Evolutionary conservation across 2,888 invertebrate species (phyloP).

Genomic region (Philereme transversata): DNA sequence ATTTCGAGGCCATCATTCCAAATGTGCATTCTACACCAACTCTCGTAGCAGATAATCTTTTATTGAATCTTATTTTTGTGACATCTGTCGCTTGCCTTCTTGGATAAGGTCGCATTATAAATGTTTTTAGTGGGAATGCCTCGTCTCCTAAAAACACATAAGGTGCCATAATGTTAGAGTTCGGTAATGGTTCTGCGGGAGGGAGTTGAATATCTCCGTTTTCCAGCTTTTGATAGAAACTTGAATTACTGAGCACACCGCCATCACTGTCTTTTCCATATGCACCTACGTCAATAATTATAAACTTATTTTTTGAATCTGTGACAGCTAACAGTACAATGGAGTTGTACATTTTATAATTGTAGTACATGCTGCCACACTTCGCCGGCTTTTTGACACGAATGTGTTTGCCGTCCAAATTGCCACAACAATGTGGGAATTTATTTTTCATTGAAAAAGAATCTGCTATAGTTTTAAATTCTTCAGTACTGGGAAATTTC

Average conservation of each 20-base stretch:
- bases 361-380: constrained; percentile 34
- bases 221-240: constrained; percentile 33
- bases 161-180: constrained; percentile 31
- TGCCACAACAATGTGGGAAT: constrained; percentile 34
- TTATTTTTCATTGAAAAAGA: constrained; percentile 31
- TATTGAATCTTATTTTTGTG: constrained; percentile 32
- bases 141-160: constrained; percentile 32
- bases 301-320: constrained; percentile 37
- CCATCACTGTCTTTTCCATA: constrained; percentile 29
- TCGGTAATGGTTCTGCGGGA: constrained; percentile 32
- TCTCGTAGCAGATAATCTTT: constrained; percentile 31
- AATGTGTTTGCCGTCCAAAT: constrained; percentile 39
- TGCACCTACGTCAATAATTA: constrained; percentile 36
- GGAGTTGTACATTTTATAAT: constrained; percentile 33
- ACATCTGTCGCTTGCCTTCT: constrained; percentile 20
- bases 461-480: constrained; percentile 29
- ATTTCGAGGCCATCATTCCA: constrained; percentile 27
- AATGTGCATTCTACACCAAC: constrained; percentile 27
- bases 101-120: constrained; percentile 30
- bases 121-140: constrained; percentile 27
- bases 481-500: constrained; percentile 33
- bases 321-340: constrained; percentile 35
- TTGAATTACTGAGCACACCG: constrained; percentile 33
- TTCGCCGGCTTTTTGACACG: constrained; percentile 33
- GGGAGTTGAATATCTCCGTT: constrained; percentile 33